Evolutionary conservation across 2,888 invertebrate genomes (phyloP), one percentile per base, ranked within the genome.

Genomic region (Helleia helle): DNA sequence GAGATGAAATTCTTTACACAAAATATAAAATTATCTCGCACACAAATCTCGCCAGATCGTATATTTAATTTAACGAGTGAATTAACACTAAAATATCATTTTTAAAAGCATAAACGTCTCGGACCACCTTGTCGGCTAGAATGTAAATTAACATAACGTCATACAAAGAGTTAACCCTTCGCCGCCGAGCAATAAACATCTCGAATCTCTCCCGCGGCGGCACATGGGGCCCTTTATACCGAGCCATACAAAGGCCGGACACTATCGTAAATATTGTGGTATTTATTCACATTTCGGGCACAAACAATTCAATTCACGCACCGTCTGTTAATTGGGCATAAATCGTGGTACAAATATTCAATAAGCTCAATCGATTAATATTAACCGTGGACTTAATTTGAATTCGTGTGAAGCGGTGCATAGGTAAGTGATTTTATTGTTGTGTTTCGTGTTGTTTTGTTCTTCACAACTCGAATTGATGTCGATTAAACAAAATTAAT

Each of bases 281-380:
- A 71, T 81, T 81, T 81, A 81, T 80, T 75, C 75, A 77, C 65
- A 75, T 75, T 79, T 79, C 66, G 67, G 67, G 66, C 69, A 72
- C 83, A 71, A 81, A 83, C 83, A 84, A 84, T 84, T 83, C 81
- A 80, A 81, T 84, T 81, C 80, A 80, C 77, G 75, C 79, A 76
- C 65, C 65, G 67, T 56, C 71, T 69, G 71, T 77, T 81, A 83
- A 84, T 83, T 84, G 81, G 77, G 71, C 66, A 77, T 81, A 80
- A 80, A 76, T 81, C 70, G 74, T 66, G 61, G 66, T 75, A 72
- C 69, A 79, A 75, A 80, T 77, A 80, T 79, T 80, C 69, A 81
- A 81, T 79, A 74, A 77, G 71, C 66, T 65, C 63, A 68, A 71
- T 79, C 76, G 75, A 79, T 80, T 79, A 72, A 71, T 75, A 71